phyloP scores from a whole-genome alignment of 2,888 invertebrate species.

The Palloptera scutellata region DNA sequence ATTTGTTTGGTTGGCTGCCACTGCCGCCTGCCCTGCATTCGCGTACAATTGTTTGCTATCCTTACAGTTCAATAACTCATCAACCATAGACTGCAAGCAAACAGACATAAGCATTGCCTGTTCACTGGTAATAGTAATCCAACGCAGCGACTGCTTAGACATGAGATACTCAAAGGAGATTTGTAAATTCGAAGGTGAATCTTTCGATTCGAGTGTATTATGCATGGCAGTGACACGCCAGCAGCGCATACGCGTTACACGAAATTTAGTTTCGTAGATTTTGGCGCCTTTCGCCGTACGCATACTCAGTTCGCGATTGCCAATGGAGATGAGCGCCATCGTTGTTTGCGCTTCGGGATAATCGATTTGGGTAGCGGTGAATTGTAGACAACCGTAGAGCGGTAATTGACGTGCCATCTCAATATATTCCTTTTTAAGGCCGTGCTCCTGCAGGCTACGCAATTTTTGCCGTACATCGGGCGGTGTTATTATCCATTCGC shows the following conservation, averaged over 20 bases:
- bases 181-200: conserved; percentile 68
- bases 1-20: background rate
- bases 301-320: conserved; percentile 85
- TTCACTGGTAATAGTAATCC: conserved; percentile 91
- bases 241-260: conserved; percentile 95
- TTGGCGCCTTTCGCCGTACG: conserved; percentile 69
- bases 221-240: conserved; percentile 94
- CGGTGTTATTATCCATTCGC: conserved; percentile 83
- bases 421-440: conserved; percentile 88
- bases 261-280: conserved; percentile 84
- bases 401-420: conserved; percentile 83
- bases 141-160: conserved; percentile 88
- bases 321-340: conserved; percentile 78
- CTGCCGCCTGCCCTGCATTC: background rate
- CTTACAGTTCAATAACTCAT: conserved; percentile 72
- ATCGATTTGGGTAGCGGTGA: conserved; percentile 78
- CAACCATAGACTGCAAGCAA: conserved; percentile 94
- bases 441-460: conserved; percentile 75
- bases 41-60: conserved; percentile 20
- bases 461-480: conserved; percentile 75
- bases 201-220: conserved; percentile 53
- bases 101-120: conserved; percentile 96
- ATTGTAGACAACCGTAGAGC: conserved; percentile 89
- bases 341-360: conserved; percentile 74
- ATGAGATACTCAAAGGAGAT: conserved; percentile 95